Base-by-base conservation (phyloP, 2,797 vertebrate genomes). In the Lacerta viridis region DNA sequence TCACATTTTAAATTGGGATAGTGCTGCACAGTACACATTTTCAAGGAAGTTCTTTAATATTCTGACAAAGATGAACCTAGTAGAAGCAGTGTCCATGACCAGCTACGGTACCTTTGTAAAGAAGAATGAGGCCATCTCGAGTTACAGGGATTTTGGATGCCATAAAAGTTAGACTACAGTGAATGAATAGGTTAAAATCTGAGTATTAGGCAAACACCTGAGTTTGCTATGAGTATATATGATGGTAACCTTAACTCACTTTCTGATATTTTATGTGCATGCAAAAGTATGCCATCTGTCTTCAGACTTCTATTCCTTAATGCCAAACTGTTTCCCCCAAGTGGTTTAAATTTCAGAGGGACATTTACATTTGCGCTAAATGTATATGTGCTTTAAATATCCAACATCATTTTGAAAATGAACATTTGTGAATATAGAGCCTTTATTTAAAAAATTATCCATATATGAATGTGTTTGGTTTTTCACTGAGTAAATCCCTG, bases 401-500 rank as follows among this genome's bases (percentile, higher is more conserved):
- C 20, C 55, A 64, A 9, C 13, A 33, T 17, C 59, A 64, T 81
- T 81, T 64, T 39, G 33, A 39, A 59, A 61, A 33, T 39, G 59
- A 81, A n/a, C 23, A 10, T 85, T 83, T 75, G 5, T 50, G 81
- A 78, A 46, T 33, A 25, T 83, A 81, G 79, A 25, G 17, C 71
- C 8, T n/a, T 84, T 25, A 81, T 64, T 23, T 8, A 55, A 55
- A 15, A 55, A 55, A 55, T 39, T 33, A 66, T 27, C 8, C n/a
- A 25, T 80, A 64, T 27, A 43, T 84, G 23, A 17, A 8, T 74
- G 33, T 36, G 33, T 80, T 3, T 66, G 6, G 55, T 25, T 78
- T 93, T 84, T 92, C 66, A 76, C 78, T 4, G 15, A 29, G 9
- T 86, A 36, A 79, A 78, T 75, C 64, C 84, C 75, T 68, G 88